Percentiles rank a stretch among this genome's conserved stretches.
These are phyloP conservation scores for Mythimna impura DNA, from an alignment of 2,888 invertebrate species.

Conservation along the genomic window DNA sequence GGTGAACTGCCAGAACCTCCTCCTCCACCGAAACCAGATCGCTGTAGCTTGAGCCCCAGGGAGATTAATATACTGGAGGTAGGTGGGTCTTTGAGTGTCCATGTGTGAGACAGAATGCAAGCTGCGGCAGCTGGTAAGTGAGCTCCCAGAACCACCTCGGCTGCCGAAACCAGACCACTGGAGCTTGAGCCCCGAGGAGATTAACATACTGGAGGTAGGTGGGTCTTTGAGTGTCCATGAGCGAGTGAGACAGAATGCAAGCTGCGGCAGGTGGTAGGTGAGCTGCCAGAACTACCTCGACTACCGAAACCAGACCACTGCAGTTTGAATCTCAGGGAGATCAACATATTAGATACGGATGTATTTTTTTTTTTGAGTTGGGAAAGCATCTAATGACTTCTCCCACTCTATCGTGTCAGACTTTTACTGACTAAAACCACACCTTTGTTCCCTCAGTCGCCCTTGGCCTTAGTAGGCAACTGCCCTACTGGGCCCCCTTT, in stretches of 20 bases:
- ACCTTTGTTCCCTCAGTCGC: no score
- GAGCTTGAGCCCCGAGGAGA: conserved; percentile 82
- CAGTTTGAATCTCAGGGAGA: no score
- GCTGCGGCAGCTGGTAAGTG: conserved; percentile 70
- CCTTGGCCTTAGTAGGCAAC: no score
- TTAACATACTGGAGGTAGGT: conserved; percentile 85
- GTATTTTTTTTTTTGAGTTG: no score
- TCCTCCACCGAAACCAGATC: conserved; percentile 82
- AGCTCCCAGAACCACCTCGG: no score
- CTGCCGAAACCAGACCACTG: conserved; percentile 78
- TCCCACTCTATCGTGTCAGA: no score
- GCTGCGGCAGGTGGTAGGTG: conserved; percentile 72
- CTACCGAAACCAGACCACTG: no score
- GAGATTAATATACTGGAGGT: conserved; percentile 88
- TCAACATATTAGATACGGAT: conserved; percentile 79
- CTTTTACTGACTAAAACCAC: no score
- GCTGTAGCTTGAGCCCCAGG: conserved; percentile 79
- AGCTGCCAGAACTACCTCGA: conserved; percentile 64
- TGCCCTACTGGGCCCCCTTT: no score
- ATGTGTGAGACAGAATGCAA: conserved; percentile 83
- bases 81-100: background rate
- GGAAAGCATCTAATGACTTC: no score
- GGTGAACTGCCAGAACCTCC: conserved; percentile 85
- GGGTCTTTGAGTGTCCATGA: no score
- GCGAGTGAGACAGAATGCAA: conserved; percentile 83